Evolutionary conservation across 2,113 vertebrate species (phyloP).

Genomic region (Proteles cristata): DNA sequence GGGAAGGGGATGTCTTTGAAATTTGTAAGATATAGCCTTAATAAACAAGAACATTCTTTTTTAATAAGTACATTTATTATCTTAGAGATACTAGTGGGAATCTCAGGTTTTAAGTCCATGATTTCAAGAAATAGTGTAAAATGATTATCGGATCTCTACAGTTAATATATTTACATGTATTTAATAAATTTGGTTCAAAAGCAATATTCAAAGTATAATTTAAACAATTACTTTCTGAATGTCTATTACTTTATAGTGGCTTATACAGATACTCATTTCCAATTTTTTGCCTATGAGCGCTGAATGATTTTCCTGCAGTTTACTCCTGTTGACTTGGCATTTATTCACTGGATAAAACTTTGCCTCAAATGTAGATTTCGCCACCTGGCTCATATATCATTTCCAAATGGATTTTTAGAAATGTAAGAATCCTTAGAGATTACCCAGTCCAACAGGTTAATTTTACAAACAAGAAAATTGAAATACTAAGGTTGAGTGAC

Average conservation of each 20-base stretch:
- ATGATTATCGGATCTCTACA: background rate
- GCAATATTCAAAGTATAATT: background rate
- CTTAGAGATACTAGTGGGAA: background rate
- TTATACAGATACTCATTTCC: background rate
- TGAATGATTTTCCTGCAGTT: background rate
- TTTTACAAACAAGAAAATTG: background rate
- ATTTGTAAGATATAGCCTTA: background rate
- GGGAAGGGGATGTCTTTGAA: background rate
- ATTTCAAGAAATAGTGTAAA: background rate
- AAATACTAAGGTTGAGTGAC: background rate
- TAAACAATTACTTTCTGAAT: background rate
- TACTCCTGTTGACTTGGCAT: background rate
- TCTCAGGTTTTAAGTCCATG: background rate
- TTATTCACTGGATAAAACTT: background rate
- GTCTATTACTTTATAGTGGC: background rate
- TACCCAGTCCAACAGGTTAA: background rate
- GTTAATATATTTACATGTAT: background rate
- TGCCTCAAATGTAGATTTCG: background rate
- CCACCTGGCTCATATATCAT: background rate
- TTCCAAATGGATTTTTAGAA: slow-evolving; percentile 30
- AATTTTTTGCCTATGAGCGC: background rate
- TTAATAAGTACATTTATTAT: background rate
- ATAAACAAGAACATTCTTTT: background rate
- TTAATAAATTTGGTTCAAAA: background rate
- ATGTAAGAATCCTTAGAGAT: background rate